Evolutionary conservation across 2,888 invertebrate species (phyloP), one percentile per base, ranked within the genome.

Genomic region (Amorpha juglandis): DNA sequence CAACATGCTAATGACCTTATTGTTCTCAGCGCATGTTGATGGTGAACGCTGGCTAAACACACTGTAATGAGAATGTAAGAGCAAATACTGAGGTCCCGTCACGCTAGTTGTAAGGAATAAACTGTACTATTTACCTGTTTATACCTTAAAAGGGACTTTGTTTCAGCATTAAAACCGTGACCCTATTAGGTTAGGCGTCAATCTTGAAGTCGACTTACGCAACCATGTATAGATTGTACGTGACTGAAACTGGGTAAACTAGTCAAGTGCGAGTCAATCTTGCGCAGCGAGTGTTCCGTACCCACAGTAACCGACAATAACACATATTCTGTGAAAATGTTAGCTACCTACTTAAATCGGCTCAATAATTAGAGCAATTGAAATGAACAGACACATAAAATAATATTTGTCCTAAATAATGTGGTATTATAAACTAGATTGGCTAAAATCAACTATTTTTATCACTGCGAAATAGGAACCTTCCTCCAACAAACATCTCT

Each of bases 1-100:
- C 58, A 58, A 58, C 58, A 58, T 58, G 58, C 58, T 58, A 58
- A 58, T 58, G 58, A 58, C 58, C 58, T 58, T 58, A 58, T 58
- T 58, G 58, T 58, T 58, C 58, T 58, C 58, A 19, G 42, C 58
- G 53, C 35, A 53, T 35, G 58, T 58, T 58, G 58, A 58, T 58
- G 58, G 58, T 42, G 58, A 58, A 58, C 42, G 58, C 58, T 58
- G 58, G 58, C 42, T 58, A 58, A 58, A 58, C 58, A 58, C 42
- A 19, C 58, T 42, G 38, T 55, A 42, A 58, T 58, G 58, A 58
- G 19, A 58, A 58, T 42, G 58, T 55, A 55, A 58, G 19, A 38
- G 42, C 58, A 58, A 58, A 58, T 58, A 58, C 58, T 58, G 55
- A 35, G 35, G 53, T 27, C 8, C 38, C 42, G 58, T 58, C 19